These are phyloP conservation scores for Tachina lurida DNA, from an alignment of 2,888 invertebrate species.

Conservation along the genomic window DNA sequence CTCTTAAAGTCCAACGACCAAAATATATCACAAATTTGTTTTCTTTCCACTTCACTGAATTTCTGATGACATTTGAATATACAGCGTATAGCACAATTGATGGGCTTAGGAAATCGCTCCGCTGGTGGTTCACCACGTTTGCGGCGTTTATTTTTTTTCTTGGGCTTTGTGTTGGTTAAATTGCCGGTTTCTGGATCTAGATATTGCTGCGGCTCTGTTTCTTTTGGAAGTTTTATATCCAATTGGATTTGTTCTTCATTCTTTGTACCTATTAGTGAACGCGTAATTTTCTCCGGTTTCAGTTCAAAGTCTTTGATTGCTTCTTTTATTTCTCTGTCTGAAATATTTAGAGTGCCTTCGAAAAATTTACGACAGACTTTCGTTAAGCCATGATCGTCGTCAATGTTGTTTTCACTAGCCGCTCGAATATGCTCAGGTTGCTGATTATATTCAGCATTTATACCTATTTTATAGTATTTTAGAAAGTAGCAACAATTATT, in stretches of 20 bases:
- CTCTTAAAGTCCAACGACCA: conserved; percentile 74
- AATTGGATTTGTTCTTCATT: conserved; percentile 28
- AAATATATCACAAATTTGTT: conserved; percentile 72
- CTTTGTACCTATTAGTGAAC: conserved; percentile 31
- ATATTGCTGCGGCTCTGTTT: conserved; percentile 39
- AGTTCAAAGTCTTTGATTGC: conserved; percentile 63
- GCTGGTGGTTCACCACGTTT: conserved; percentile 62
- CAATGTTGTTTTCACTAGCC: not conserved
- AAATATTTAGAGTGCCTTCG: conserved; percentile 50
- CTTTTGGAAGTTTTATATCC: not conserved
- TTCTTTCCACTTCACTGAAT: conserved; percentile 71
- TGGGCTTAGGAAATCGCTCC: conserved; percentile 70
- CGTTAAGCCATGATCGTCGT: conserved; percentile 25
- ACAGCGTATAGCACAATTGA: conserved; percentile 72
- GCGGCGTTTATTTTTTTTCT: conserved; percentile 47
- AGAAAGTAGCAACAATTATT: conserved; percentile 69
- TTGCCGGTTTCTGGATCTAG: conserved; percentile 62
- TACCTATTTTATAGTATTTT: conserved; percentile 29
- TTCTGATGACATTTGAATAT: conserved; percentile 71
- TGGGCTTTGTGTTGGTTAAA: conserved; percentile 32
- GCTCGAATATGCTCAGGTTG: not conserved
- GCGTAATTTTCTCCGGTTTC: conserved; percentile 19
- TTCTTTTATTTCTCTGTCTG: conserved; percentile 59
- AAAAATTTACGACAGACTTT: conserved; percentile 71
- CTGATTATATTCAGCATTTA: not conserved